phyloP scores from a whole-genome alignment of 1,140 invertebrate species.

The Ganaspis sp. region DNA sequence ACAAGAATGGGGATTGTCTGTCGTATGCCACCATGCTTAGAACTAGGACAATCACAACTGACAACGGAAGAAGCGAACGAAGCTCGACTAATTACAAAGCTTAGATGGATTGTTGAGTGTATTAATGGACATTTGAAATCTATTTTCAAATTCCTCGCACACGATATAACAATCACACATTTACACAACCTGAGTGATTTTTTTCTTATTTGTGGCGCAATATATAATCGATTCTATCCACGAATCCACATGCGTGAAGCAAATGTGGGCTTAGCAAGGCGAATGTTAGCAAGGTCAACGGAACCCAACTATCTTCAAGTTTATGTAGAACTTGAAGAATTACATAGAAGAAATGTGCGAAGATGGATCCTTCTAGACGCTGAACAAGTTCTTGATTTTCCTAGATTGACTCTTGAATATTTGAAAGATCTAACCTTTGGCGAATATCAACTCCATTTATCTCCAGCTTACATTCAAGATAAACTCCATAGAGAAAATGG shows the following conservation, averaged over 20 bases:
- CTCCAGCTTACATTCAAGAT: constrained; percentile 27
- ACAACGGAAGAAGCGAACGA: not conserved
- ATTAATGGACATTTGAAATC: not conserved
- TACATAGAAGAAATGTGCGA: not conserved
- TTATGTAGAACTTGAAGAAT: not conserved
- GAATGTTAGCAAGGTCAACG: not conserved
- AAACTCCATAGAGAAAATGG: constrained; percentile 1
- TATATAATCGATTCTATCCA: not conserved
- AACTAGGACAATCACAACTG: not conserved
- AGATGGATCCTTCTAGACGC: not conserved
- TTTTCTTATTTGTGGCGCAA: not conserved
- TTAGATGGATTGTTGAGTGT: not conserved
- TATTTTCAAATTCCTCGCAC: too few relatives aligned
- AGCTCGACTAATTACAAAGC: not conserved
- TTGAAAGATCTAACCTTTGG: constrained; percentile 25
- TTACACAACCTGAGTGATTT: not conserved
- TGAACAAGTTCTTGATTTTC: not conserved
- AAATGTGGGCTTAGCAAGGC: not conserved
- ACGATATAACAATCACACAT: not conserved
- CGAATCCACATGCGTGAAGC: not conserved
- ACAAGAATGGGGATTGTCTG: not conserved
- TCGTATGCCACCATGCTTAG: not conserved
- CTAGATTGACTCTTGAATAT: not conserved
- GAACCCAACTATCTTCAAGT: not conserved
- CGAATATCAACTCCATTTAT: constrained; percentile 32